phyloP scores from a whole-genome alignment of 2,797 vertebrate species.

The Eupleurogrammus muticus region DNA sequence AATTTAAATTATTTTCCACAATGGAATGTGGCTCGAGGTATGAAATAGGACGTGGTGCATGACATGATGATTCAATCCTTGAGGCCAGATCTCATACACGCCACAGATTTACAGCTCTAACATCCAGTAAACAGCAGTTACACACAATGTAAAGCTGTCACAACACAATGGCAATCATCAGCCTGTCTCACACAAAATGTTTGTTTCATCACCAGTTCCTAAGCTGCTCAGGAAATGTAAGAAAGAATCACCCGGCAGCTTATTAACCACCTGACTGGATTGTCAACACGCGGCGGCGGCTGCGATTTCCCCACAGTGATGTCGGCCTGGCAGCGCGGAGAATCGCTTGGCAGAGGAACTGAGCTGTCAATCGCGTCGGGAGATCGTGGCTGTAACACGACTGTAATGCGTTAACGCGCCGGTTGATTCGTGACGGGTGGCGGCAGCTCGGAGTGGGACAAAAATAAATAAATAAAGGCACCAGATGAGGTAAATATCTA shows the following conservation, averaged over 20 bases:
- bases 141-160: neutral
- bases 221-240: slow-evolving; percentile 45
- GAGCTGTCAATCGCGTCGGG: slow-evolving; percentile 66
- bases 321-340: slow-evolving; percentile 35
- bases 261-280: slow-evolving; percentile 61
- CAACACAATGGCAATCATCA: slow-evolving; percentile 42
- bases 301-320: slow-evolving; percentile 47
- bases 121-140: slow-evolving; percentile 16
- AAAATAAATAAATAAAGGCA: slow-evolving; percentile 3
- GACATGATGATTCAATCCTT: slow-evolving; percentile 27
- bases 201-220: slow-evolving; percentile 36
- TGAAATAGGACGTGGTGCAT: neutral
- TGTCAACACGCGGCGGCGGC: slow-evolving; percentile 29
- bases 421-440: slow-evolving; percentile 38
- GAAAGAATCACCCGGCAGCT: slow-evolving; percentile 40
- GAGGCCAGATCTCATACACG: slow-evolving; percentile 9
- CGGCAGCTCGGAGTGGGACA: slow-evolving; percentile 37
- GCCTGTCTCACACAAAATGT: slow-evolving; percentile 16
- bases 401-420: slow-evolving; percentile 45
- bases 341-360: slow-evolving; percentile 36
- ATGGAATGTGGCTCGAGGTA: neutral
- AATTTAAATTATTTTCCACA: neutral
- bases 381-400: slow-evolving; percentile 51
- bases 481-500: slow-evolving; percentile 4
- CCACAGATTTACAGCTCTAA: slow-evolving; percentile 12